Base-by-base conservation (phyloP, 2,113 vertebrate genomes). In the Takifugu bimaculatus region DNA sequence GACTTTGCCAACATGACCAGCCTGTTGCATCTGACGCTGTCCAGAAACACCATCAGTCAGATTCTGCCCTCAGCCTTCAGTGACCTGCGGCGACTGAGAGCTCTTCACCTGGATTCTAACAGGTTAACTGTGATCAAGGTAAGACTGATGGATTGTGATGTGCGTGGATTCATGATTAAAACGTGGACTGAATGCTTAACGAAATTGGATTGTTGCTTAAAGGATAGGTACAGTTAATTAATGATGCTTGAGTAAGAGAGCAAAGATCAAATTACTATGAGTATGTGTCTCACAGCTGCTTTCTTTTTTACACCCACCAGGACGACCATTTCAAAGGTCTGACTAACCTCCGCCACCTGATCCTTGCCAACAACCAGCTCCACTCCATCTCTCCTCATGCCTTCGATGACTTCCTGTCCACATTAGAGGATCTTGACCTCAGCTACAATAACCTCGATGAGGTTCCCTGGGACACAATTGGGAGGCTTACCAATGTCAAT, bases 1-100 rank as follows among this genome's bases (percentile, higher is more conserved):
- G 96, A 98, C 57, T 96, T 98, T 70, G 93, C 94, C 62, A 97
- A 98, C 86, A 97, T 98, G 96, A 98, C 95, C 0, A 92, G 92
- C 29, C 88, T 98, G 1, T 88, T 98, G 32, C 95, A 98, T 57
- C 75, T 98, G 71, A 97, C 95, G 0, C 69, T 98, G 0, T 96
- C 94, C 0, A 89, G 94, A 5, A 98, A 98, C 68, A 97, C 96
- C 61, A 98, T 98, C 75, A 96, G 94, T 86, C 95, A 96, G 11
- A 94, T 98, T 78, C 92, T 95, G 50, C 94, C 93, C 0, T 91
- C 92, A 0, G 91, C 96, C n/a, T 98, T 98, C 57, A 85, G 91
- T 2, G 96, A 98, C 78, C 92, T 98, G 0, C 85, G 84, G 0
- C 92, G 94, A 14, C 92, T 98, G 1, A 92, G 94, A 1, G 94